Evolutionary conservation across 2,113 vertebrate genomes (phyloP), one percentile per base, ranked within the genome.

Genomic region (Fregata magnificens): DNA sequence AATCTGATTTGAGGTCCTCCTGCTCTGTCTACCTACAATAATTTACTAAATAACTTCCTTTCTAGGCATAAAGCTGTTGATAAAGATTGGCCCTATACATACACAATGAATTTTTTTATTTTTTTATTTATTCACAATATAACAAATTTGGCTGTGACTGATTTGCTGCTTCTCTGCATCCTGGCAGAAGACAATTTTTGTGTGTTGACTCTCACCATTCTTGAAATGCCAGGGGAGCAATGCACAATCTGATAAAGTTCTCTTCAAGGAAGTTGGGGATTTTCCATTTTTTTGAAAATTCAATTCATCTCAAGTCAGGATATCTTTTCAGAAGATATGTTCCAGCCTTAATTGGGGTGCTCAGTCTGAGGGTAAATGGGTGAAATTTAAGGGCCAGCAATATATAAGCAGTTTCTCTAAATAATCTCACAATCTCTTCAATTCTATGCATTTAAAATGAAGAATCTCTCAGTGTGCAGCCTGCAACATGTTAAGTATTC

Each of bases 371-470:
- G 66, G 82, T 91, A 96, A 80, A 82, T 88, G 88, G 88, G 90
- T 93, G 74, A 96, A 96, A 94, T 95, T 82, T 95, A 94, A 96
- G 74, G 93, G 81, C 90, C 67, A 88, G 85, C 21, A 95, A 86
- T 59, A 77, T 19, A 82, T 70, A 96, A 96, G 44, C 66, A 95
- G 66, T 82, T 95, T 82, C 77, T 80, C 49, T 82, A 83, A 90
- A 88, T 95, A 90, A 90, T 96, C 92, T 93, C 66, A 72, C 90
- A 76, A 86, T 96, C 95, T 85, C 63, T 93, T 96, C 49, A 94
- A 94, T 90, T 96, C 95, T 95, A 96, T 95, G 93, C 90, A 96
- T 96, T 97, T 97, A 95, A 91, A 96, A 97, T 96, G 93, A 95
- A 96, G 70, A 96, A 93, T 72, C 84, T 94, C 79, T 15, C 65